Evolutionary conservation across 2,113 vertebrate genomes (phyloP).

Genomic region (Trichomycterus rosablanca): DNA sequence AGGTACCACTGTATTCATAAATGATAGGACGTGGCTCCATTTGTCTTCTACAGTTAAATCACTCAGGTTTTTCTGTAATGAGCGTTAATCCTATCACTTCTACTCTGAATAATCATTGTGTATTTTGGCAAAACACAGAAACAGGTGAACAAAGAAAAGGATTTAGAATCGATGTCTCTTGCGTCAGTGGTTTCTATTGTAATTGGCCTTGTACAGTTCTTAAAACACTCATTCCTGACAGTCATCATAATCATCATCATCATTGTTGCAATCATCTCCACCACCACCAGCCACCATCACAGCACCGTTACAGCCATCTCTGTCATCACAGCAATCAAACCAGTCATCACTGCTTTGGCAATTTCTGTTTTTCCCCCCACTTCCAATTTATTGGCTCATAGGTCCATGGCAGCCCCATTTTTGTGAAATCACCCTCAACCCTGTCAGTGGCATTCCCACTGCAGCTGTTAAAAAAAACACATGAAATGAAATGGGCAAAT

Average conservation of each 20-base stretch:
- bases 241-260: background rate
- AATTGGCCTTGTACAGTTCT: background rate
- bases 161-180: background rate
- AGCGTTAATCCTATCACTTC: too few relatives aligned
- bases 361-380: background rate
- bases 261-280: slow-evolving; percentile 3
- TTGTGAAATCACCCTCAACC: background rate
- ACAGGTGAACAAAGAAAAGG: background rate
- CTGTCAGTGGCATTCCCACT: background rate
- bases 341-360: background rate
- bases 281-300: slow-evolving; percentile 3
- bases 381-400: background rate
- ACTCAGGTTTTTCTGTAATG: too few relatives aligned
- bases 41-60: too few relatives aligned
- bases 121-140: slow-evolving; percentile 21
- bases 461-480: slow-evolving; percentile 6
- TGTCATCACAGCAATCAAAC: slow-evolving; percentile 1
- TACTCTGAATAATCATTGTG: slow-evolving; percentile 4
- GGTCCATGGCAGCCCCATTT: slow-evolving; percentile 20
- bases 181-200: slow-evolving; percentile 3
- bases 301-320: background rate
- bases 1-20: too few relatives aligned
- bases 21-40: too few relatives aligned
- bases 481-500: slow-evolving; percentile 8
- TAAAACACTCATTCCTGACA: slow-evolving; percentile 2